Base-by-base conservation (phyloP, 35 echinoderm and acorn worm genomes). In the Heliocidaris tuberculata region DNA sequence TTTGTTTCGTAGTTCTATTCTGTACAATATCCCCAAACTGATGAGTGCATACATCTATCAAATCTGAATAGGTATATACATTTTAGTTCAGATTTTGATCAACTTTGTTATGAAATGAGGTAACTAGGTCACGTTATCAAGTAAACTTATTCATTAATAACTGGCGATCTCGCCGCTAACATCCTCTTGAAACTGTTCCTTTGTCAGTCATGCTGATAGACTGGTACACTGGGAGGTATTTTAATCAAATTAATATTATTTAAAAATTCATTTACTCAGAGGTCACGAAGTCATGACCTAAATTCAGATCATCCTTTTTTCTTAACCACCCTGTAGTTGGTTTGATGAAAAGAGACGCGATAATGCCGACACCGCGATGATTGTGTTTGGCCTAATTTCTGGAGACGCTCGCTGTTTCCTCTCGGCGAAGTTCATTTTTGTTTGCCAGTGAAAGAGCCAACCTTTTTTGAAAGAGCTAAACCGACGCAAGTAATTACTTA, bases 361-460 rank as follows among this genome's bases (percentile, higher is more conserved):
- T 78, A 78, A 78, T 78, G 65, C 65, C 65, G 65, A 78, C 65
- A n/a, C 15, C 21, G 65, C 21, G 19, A n/a, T 78, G 65, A 78
- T 78, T 78, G 65, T 78, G 65, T 78, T 78, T 78, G 65, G 21
- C 65, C 65, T 78, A 78, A 78, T 78, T 78, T 78, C 27, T 78
- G 19, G 65, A 78, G 65, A 19, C 27, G 24, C 65, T 78, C 65
- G 19, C 65, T 78, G 65, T 78, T 27, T 78, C 65, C 65, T 78
- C 65, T 78, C 21, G 65, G 65, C 65, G 21, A 6, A 21, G 65
- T 78, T 78, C 17, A 21, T n/a, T 42, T 42, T 27, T 78, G 17
- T 78, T 78, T 27, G 19, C 17, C 21, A 78, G 2, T 78, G 65
- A 78, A n/a, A 21, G 65, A 19, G 65, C 65, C 27, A 78, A 78